Conservation (phyloP, 2,797 vertebrate genomes). For the Ctenosaura bakeri region DNA sequence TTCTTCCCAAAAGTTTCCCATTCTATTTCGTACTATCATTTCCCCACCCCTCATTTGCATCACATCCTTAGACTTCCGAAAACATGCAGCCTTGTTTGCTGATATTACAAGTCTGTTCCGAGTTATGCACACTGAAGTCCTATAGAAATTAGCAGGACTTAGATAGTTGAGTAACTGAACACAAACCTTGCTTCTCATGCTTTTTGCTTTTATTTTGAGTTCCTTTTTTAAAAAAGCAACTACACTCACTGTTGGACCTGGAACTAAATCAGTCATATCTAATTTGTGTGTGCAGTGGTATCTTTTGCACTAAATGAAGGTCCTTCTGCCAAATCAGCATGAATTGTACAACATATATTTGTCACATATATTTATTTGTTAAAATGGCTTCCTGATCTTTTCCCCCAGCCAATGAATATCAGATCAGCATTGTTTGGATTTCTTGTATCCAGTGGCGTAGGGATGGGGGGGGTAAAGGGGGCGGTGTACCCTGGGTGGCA, state of each 20-base stretch:
- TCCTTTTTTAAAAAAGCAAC: not conserved
- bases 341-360: not conserved
- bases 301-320: not conserved
- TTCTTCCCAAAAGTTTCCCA: slow-evolving; percentile 22
- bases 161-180: not conserved
- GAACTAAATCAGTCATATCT: not conserved
- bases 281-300: too few species aligned
- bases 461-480: too few species aligned
- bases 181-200: not conserved
- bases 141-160: not conserved
- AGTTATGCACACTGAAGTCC: not conserved
- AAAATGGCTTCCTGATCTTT: not conserved
- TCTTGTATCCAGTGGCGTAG: too few species aligned
- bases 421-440: not conserved
- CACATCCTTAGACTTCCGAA: not conserved
- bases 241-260: not conserved
- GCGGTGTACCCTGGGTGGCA: too few species aligned
- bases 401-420: not conserved
- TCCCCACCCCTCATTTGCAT: not conserved
- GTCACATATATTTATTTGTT: not conserved
- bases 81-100: not conserved
- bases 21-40: slow-evolving; percentile 52
- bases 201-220: not conserved
- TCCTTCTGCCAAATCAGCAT: not conserved
- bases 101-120: not conserved